Evolutionary conservation across 2,113 vertebrate genomes (phyloP).

Genomic region (Circaetus cinerascens): DNA sequence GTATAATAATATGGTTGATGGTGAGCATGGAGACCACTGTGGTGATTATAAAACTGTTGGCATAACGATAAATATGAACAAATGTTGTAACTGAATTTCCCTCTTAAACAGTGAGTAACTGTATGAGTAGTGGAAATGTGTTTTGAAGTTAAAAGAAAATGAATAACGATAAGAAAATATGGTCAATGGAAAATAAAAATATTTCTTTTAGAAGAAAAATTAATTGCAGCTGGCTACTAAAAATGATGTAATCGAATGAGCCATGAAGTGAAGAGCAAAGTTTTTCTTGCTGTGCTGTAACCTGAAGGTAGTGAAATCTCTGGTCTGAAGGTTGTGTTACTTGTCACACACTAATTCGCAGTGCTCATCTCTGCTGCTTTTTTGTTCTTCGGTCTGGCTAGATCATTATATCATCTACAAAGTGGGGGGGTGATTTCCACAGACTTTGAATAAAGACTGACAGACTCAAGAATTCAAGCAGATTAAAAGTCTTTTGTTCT

Average conservation of each 20-base stretch:
- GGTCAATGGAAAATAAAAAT: background rate
- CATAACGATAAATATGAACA: background rate
- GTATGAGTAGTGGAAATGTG: background rate
- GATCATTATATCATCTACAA: background rate
- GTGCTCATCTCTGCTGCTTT: background rate
- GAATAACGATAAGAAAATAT: background rate
- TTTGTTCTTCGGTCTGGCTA: background rate
- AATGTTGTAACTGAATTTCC: background rate
- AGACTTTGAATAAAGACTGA: background rate
- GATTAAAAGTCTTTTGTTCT: background rate
- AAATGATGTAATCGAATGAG: background rate
- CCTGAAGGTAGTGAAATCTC: background rate
- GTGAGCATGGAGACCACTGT: background rate
- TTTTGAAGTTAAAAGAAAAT: background rate
- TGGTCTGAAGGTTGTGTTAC: background rate
- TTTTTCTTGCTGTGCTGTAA: background rate
- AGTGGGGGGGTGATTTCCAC: no score
- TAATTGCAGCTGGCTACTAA: background rate
- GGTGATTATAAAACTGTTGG: background rate
- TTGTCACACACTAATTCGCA: background rate
- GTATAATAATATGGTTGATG: background rate
- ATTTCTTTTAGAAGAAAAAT: background rate
- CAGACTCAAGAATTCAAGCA: background rate
- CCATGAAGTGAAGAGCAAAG: background rate
- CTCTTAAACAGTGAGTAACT: background rate